Conservation (phyloP, 2,888 invertebrate genomes). For the Ellobium chinense region DNA sequence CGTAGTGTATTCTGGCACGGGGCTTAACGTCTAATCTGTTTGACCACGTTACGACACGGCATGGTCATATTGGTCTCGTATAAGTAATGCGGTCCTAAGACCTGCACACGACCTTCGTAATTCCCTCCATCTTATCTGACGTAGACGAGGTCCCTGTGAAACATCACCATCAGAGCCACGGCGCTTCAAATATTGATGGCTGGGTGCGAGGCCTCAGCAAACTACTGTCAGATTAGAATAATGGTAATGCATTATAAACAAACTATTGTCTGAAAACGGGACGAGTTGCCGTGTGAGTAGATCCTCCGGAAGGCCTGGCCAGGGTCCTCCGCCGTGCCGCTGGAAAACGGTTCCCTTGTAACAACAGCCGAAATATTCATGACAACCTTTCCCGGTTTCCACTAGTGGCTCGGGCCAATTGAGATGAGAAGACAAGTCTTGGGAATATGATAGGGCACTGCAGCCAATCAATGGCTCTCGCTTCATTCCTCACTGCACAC, state of each 20-base stretch:
- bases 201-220: neutral
- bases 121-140: too few relatives aligned
- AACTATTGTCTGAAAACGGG: slow-evolving; percentile 5
- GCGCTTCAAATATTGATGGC: slow-evolving; percentile 22
- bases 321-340: slow-evolving; percentile 4
- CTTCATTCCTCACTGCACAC: neutral
- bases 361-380: slow-evolving; percentile 33
- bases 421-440: slow-evolving; percentile 17
- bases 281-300: neutral
- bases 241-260: slow-evolving; percentile 37
- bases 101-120: too few relatives aligned
- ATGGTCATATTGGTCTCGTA: too few relatives aligned
- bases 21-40: too few relatives aligned
- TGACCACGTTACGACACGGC: too few relatives aligned
- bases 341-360: neutral
- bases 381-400: slow-evolving; percentile 19
- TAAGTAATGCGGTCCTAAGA: too few relatives aligned
- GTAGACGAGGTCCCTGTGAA: too few relatives aligned
- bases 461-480: neutral
- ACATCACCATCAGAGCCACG: slow-evolving; percentile 6
- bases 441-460: slow-evolving; percentile 32
- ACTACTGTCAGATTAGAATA: slow-evolving; percentile 31
- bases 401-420: neutral
- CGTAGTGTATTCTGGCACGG: too few relatives aligned
- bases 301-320: too few relatives aligned